Conservation (phyloP, 2,113 vertebrate species). For the Psittacula cyanocephala region DNA sequence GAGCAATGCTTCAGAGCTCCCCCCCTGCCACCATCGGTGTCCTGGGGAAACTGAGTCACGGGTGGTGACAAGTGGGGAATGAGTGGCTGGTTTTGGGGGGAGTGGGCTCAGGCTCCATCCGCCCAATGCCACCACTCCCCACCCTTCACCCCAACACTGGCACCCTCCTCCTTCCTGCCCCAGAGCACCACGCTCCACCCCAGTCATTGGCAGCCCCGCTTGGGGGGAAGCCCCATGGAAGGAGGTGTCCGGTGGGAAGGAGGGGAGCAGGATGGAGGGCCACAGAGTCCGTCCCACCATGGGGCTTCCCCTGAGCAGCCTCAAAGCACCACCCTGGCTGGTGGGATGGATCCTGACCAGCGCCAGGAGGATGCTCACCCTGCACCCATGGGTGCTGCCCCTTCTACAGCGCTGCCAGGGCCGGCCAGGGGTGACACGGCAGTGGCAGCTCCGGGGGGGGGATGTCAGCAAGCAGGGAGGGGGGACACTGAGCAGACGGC, state of each 20-base stretch:
- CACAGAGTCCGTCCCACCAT: fast-evolving
- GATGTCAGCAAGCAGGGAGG: background rate
- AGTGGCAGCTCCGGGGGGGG: background rate
- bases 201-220: background rate
- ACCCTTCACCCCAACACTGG: fast-evolving
- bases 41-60: background rate
- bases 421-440: background rate
- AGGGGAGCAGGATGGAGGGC: background rate
- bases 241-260: too few species aligned
- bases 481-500: constrained; percentile 34
- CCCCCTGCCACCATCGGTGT: fast-evolving
- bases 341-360: background rate
- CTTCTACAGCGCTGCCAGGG: background rate
- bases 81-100: background rate
- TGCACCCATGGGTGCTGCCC: background rate
- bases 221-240: background rate
- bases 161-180: background rate
- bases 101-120: background rate
- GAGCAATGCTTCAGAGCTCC: background rate
- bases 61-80: fast-evolving
- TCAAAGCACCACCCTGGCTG: too few species aligned
- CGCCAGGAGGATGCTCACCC: background rate
- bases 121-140: background rate
- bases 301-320: background rate
- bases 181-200: background rate